A percentile compares a stretch with the other conserved stretches of the same genome.
Conservation (phyloP, 1,140 invertebrate species). For the Eriocheir sinensis region DNA sequence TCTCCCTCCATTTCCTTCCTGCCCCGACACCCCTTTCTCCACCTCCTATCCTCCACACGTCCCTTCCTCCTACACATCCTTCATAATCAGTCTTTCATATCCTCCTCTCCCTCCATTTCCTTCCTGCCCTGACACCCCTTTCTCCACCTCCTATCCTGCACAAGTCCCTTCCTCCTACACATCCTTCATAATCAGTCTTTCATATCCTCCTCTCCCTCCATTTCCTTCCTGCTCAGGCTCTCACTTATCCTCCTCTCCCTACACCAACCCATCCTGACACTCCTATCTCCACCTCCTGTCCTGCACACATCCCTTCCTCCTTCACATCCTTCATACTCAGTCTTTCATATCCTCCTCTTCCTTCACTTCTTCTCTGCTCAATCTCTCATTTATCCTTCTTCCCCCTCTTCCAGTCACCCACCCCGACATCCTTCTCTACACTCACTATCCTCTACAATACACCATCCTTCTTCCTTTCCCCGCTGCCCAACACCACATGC, state of each 20-base stretch:
- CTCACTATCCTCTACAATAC: too few relatives aligned
- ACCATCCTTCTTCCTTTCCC: not conserved
- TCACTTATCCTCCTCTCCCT: too few relatives aligned
- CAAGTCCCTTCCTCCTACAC: not conserved
- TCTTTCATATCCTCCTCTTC: not conserved
- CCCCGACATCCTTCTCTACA: too few relatives aligned
- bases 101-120: too few relatives aligned
- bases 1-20: too few relatives aligned
- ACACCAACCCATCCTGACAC: not conserved
- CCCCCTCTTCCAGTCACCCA: not conserved
- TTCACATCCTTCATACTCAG: not conserved
- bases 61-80: not conserved
- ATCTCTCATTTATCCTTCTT: conserved; percentile 15
- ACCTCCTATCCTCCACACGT: too few relatives aligned
- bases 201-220: too few relatives aligned
- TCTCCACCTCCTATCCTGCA: not conserved
- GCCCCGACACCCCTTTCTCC: not conserved
- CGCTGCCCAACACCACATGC: not conserved
- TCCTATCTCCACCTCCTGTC: too few relatives aligned
- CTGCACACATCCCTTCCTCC: too few relatives aligned
- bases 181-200: not conserved
- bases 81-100: not conserved
- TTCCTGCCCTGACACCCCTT: not conserved
- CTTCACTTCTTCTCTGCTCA: not conserved
- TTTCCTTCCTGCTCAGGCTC: not conserved